Conservation (phyloP, 2,113 vertebrate genomes). For the Festucalex cinctus region DNA sequence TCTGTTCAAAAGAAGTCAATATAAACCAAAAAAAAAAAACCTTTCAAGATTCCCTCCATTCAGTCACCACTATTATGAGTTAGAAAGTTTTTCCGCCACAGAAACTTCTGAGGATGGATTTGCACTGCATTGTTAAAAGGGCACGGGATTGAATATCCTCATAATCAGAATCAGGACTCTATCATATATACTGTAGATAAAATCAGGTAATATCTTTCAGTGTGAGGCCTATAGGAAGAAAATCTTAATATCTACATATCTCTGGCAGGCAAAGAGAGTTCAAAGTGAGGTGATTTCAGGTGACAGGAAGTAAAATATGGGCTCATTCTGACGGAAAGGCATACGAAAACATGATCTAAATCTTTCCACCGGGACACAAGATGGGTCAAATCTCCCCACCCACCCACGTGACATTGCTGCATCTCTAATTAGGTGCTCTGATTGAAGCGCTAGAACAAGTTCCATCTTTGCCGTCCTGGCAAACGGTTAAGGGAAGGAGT, state of each 20-base stretch:
- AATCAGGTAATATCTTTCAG: background rate
- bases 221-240: background rate
- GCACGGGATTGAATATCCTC: background rate
- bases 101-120: background rate
- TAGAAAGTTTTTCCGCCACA: background rate
- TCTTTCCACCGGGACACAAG: background rate
- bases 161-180: background rate
- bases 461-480: constrained; percentile 8
- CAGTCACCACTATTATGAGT: background rate
- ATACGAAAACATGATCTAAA: background rate
- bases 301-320: background rate
- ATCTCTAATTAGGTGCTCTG: constrained; percentile 5
- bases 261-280: background rate
- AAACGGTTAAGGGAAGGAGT: constrained; percentile 1
- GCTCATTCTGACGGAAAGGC: background rate
- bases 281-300: background rate
- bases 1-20: background rate
- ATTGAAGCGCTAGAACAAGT: background rate
- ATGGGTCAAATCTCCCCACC: constrained; percentile 1
- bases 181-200: constrained; percentile 1
- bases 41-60: background rate
- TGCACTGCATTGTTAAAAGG: background rate
- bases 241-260: background rate
- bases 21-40: background rate
- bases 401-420: background rate